phyloP scores from a whole-genome alignment of 2,888 invertebrate genomes.

The Nomada lathburiana region DNA sequence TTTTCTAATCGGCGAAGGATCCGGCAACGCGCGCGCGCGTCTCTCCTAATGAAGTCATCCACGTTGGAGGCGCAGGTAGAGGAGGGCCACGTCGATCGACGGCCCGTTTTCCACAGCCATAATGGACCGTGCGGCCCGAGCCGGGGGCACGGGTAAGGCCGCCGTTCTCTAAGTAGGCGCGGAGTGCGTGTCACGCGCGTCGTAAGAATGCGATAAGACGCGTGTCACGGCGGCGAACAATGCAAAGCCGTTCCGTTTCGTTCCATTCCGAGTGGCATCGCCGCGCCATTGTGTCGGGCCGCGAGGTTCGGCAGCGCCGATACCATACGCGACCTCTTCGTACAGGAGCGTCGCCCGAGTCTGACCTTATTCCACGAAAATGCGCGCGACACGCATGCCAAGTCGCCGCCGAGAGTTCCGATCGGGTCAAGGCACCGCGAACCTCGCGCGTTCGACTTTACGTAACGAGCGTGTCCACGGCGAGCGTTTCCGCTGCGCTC shows the following conservation, averaged over 20 bases:
- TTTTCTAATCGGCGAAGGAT: constrained; percentile 12
- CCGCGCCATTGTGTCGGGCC: constrained; percentile 77
- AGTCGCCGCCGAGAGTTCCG: constrained; percentile 37
- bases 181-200: constrained; percentile 77
- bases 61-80: constrained; percentile 28
- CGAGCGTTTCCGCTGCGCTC: not conserved
- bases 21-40: not conserved
- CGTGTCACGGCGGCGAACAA: constrained; percentile 70
- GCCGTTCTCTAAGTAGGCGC: constrained; percentile 52
- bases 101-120: constrained; percentile 63
- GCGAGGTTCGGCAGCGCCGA: constrained; percentile 70
- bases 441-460: constrained; percentile 48
- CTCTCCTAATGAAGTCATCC: constrained; percentile 56
- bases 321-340: constrained; percentile 69
- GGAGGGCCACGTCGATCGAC: constrained; percentile 49
- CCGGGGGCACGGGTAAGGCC: constrained; percentile 9
- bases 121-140: constrained; percentile 51
- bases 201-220: constrained; percentile 80
- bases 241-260: constrained; percentile 65
- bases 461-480: constrained; percentile 23
- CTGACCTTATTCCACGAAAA: constrained; percentile 82
- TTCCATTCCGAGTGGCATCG: constrained; percentile 65
- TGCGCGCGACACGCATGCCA: constrained; percentile 74
- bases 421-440: constrained; percentile 63
- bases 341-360: constrained; percentile 68